Evolutionary conservation across 2,888 invertebrate genomes (phyloP).

Genomic region (Cryptocephalus primarius): DNA sequence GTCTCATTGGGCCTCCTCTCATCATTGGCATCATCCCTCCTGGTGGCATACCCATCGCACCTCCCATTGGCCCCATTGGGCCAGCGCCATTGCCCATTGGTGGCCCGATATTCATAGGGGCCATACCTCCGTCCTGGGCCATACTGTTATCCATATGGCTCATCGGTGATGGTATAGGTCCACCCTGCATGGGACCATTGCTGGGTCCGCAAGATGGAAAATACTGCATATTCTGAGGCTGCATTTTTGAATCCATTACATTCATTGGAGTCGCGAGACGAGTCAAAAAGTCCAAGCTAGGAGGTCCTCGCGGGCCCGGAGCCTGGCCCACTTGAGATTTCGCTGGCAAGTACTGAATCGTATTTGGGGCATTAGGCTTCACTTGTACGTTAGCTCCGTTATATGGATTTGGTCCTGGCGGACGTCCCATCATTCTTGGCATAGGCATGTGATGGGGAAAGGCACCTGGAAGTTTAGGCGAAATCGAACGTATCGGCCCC

Average conservation of each 20-base stretch:
- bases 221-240: constrained; percentile 58
- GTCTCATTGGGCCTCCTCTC: constrained; percentile 36
- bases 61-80: constrained; percentile 31
- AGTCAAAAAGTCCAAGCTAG: constrained; percentile 81
- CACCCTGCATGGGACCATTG: constrained; percentile 38
- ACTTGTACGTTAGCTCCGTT: constrained; percentile 82
- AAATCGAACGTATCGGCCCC: constrained; percentile 42
- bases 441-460: constrained; percentile 40
- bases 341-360: constrained; percentile 94
- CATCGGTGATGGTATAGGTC: constrained; percentile 36
- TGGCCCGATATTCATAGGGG: constrained; percentile 38
- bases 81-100: constrained; percentile 33
- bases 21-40: constrained; percentile 33
- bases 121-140: constrained; percentile 36
- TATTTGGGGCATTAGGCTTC: constrained; percentile 93
- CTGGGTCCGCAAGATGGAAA: constrained; percentile 53
- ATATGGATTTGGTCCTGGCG: constrained; percentile 48
- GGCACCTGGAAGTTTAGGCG: constrained; percentile 55
- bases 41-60: constrained; percentile 35
- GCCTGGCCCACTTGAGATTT: constrained; percentile 75
- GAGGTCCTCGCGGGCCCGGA: constrained; percentile 72
- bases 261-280: constrained; percentile 78
- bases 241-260: constrained; percentile 59
- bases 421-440: constrained; percentile 54
- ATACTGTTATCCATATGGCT: constrained; percentile 37